Evolutionary conservation across 2,113 vertebrate species (phyloP).

Genomic region (Arizona elegans): DNA sequence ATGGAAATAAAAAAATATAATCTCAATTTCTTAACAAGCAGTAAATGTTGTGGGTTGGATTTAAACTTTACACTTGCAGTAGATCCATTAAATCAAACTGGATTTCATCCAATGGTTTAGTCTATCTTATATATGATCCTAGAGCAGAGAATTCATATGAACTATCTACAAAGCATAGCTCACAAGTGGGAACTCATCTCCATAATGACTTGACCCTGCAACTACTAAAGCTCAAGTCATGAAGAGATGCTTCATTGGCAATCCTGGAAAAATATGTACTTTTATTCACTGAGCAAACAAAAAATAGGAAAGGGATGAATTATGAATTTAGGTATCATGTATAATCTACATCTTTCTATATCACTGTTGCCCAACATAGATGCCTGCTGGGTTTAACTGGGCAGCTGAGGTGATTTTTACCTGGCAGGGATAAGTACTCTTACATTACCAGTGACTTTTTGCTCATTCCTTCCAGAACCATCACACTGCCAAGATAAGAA

Average conservation of each 20-base stretch:
- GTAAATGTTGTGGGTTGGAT: not conserved
- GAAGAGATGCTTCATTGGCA: not conserved
- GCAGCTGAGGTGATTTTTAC: not conserved
- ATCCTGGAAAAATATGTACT: not conserved
- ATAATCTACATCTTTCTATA: not conserved
- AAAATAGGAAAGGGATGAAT: constrained; percentile 6
- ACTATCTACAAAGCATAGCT: not conserved
- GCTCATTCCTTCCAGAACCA: not conserved
- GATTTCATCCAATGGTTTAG: not conserved
- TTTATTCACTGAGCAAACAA: constrained; percentile 2
- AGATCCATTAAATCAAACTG: not conserved
- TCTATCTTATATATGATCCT: not conserved
- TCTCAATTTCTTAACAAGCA: not conserved
- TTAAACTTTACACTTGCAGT: not conserved
- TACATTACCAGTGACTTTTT: not conserved
- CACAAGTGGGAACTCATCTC: not conserved
- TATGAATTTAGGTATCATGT: not conserved
- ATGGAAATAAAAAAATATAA: not conserved
- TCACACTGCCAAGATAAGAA: not conserved
- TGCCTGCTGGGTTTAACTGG: not conserved
- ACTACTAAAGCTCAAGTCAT: not conserved
- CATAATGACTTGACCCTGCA: not conserved
- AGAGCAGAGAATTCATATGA: not conserved
- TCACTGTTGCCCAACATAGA: not conserved
- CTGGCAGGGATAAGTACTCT: not conserved